Evolutionary conservation across 2,888 invertebrate species (phyloP).

Genomic region (Hypselothyrea guttata): DNA sequence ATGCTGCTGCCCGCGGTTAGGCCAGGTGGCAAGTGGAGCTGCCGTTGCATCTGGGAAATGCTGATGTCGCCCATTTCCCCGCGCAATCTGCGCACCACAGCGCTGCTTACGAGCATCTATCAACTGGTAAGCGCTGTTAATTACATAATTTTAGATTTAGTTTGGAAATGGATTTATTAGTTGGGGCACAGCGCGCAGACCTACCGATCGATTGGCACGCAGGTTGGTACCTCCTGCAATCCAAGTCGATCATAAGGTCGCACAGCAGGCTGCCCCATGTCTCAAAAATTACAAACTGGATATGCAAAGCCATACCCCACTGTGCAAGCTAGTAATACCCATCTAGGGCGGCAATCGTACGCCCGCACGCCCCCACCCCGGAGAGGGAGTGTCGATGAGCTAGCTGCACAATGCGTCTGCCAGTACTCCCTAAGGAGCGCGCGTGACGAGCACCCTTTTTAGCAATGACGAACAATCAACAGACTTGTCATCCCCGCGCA

Average conservation of each 20-base stretch:
- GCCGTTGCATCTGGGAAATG: conserved; percentile 62
- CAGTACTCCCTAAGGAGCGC: conserved; percentile 13
- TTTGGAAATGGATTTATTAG: conserved; percentile 23
- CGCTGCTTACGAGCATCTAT: conserved; percentile 80
- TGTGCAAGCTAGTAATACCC: conserved; percentile 54
- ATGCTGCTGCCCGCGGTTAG: conserved; percentile 60
- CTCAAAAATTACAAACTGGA: conserved; percentile 82
- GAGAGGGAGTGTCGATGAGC: conserved; percentile 40
- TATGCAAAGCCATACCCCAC: conserved; percentile 83
- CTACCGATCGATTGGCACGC: conserved; percentile 56
- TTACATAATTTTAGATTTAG: not conserved
- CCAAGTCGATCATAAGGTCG: conserved; percentile 21
- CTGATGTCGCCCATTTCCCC: conserved; percentile 79
- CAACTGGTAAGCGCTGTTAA: conserved; percentile 81
- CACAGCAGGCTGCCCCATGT: conserved; percentile 56
- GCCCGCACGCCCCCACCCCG: conserved; percentile 45
- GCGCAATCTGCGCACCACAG: conserved; percentile 81
- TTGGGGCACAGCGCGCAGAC: conserved; percentile 65
- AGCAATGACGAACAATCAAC: fast-evolving
- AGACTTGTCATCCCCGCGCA: not conserved
- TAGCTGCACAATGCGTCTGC: conserved; percentile 76
- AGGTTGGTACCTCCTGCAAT: conserved; percentile 51
- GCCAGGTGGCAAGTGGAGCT: too few relatives aligned
- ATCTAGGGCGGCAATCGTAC: conserved; percentile 42
- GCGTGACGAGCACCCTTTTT: conserved; percentile 79